Conservation (phyloP, 2,888 invertebrate species). For the Hedya salicella region DNA sequence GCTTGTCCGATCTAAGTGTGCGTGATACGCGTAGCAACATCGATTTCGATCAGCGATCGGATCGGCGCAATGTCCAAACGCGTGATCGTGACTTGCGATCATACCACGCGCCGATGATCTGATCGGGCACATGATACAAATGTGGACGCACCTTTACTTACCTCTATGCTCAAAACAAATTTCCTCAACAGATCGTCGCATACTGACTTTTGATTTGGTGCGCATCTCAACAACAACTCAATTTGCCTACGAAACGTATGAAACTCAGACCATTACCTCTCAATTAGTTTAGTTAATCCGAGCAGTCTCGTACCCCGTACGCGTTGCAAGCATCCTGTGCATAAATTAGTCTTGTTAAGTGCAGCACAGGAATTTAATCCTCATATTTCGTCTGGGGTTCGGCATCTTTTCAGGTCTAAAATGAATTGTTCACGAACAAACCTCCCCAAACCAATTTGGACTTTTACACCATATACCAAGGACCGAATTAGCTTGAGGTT, state of each 20-base stretch:
- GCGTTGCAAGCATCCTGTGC: conserved; percentile 66
- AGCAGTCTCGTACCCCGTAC: conserved; percentile 54
- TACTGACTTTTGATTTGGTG: conserved; percentile 37
- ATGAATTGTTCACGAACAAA: conserved; percentile 63
- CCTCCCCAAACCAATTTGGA: conserved; percentile 56
- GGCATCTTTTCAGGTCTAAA: conserved; percentile 79
- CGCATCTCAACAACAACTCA: conserved; percentile 41
- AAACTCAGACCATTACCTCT: conserved; percentile 76
- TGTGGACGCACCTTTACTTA: too few relatives aligned
- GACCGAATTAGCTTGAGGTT: conserved; percentile 56
- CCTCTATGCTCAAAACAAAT: too few relatives aligned
- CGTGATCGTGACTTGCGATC: too few relatives aligned
- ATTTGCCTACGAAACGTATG: conserved; percentile 60
- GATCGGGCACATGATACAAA: too few relatives aligned
- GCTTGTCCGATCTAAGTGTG: too few relatives aligned
- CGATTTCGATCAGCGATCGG: too few relatives aligned
- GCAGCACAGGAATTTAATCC: conserved; percentile 84
- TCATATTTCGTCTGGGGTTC: conserved; percentile 83
- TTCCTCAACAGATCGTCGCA: conserved; percentile 1
- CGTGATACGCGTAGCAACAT: too few relatives aligned
- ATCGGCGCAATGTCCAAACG: too few relatives aligned
- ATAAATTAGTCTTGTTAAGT: conserved; percentile 84
- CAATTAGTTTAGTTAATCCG: conserved; percentile 80
- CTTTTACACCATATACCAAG: conserved; percentile 54
- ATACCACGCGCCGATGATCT: too few relatives aligned